phyloP scores from a whole-genome alignment of 2,888 invertebrate genomes.

The Gryllus longicercus region DNA sequence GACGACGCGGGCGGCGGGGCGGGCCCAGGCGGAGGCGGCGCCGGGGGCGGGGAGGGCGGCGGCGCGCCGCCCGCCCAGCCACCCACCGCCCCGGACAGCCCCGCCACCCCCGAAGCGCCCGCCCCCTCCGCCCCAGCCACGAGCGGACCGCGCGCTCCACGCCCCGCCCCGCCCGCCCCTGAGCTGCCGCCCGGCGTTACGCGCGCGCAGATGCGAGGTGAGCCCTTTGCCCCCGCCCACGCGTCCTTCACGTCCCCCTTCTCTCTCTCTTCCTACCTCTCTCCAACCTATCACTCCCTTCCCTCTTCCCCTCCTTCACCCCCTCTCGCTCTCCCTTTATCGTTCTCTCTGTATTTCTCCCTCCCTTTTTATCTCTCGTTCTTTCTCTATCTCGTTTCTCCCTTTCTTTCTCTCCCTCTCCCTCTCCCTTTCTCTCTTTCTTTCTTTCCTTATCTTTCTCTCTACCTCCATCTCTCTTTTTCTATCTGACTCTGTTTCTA shows the following conservation, averaged over 20 bases:
- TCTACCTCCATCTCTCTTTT: too few species aligned
- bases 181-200: neutral
- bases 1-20: neutral
- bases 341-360: too few species aligned
- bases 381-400: too few species aligned
- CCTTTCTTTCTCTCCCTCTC: too few species aligned
- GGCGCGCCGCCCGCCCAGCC: neutral
- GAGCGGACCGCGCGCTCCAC: neutral
- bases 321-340: too few species aligned
- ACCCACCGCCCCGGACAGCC: neutral
- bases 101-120: neutral
- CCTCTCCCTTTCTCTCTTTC: too few species aligned
- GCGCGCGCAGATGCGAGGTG: neutral
- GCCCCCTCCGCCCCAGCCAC: neutral
- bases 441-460: too few species aligned
- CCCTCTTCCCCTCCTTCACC: too few species aligned
- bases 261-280: too few species aligned
- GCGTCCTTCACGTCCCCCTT: neutral
- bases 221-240: neutral
- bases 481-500: too few species aligned
- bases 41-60: neutral
- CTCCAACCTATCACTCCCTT: too few species aligned
- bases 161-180: neutral
- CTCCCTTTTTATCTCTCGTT: too few species aligned
- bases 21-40: neutral